Percentiles rank a stretch among this genome's conserved stretches.
These are phyloP conservation scores for Stramonita haemastoma DNA, from an alignment of 2,888 invertebrate genomes.

Conservation along the genomic window DNA sequence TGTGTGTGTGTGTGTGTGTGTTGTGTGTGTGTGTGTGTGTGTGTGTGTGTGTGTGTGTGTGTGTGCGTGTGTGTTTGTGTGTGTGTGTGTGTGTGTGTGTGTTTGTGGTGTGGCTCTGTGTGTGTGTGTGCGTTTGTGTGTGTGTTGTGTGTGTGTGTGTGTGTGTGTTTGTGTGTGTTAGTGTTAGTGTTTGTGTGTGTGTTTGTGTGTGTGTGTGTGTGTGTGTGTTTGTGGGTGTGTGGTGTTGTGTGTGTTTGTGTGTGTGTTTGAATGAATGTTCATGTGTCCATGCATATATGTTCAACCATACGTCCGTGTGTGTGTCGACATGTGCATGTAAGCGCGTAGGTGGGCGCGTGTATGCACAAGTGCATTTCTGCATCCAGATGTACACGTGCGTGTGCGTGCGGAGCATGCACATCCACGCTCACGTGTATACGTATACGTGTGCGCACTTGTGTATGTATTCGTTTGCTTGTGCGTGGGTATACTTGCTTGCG, in stretches of 20 bases:
- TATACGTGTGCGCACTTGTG: too few species aligned
- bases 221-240: background rate
- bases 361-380: background rate
- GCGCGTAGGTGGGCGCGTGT: constrained; percentile 12
- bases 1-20: background rate
- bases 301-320: background rate
- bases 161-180: background rate
- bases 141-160: background rate
- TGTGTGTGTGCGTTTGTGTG: background rate
- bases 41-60: background rate
- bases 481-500: too few species aligned
- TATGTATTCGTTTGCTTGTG: too few species aligned
- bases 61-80: too few species aligned
- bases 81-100: background rate
- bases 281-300: background rate
- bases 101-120: background rate
- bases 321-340: background rate
- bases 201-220: background rate
- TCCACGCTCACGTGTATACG: too few species aligned
- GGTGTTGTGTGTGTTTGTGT: background rate
- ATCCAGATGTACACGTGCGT: background rate
- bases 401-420: background rate
- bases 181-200: background rate
- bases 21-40: background rate
- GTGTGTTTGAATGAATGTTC: background rate